phyloP scores from a whole-genome alignment of 1,140 invertebrate genomes.

The Euura saliciscinereae region DNA sequence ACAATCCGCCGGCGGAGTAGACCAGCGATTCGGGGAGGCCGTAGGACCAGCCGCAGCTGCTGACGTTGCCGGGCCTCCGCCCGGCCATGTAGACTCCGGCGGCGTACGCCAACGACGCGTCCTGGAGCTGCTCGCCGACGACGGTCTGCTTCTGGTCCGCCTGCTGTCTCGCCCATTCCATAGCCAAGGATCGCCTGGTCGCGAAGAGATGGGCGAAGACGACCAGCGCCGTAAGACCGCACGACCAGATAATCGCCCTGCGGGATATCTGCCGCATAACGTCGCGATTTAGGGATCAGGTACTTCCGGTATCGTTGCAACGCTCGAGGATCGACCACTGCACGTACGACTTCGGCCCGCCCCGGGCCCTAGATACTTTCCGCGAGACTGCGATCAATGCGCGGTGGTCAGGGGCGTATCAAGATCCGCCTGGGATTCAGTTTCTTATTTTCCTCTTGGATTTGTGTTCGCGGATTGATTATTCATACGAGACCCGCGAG shows the following conservation, averaged over 20 bases:
- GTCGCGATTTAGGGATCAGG: background rate
- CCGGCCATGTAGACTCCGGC: slow-evolving; percentile 63
- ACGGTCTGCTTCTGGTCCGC: background rate
- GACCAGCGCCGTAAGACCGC: slow-evolving; percentile 32
- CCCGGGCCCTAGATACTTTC: slow-evolving; percentile 8
- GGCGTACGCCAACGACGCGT: slow-evolving; percentile 40
- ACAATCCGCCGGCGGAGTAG: slow-evolving; percentile 55
- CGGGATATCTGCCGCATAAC: no score
- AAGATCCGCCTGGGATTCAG: background rate
- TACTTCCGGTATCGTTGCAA: slow-evolving; percentile 18
- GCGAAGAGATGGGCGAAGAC: slow-evolving; percentile 29
- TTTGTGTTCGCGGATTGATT: background rate
- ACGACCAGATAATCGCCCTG: no score
- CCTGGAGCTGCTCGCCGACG: slow-evolving; percentile 34
- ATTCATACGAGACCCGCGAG: no score
- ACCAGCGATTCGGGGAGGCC: slow-evolving; percentile 63
- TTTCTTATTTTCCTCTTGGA: background rate
- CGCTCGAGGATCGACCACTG: slow-evolving; percentile 18
- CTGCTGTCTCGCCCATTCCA: slow-evolving; percentile 10
- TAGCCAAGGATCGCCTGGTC: slow-evolving; percentile 39
- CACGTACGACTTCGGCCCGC: slow-evolving; percentile 5
- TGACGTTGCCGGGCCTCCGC: slow-evolving; percentile 58
- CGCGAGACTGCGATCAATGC: slow-evolving; percentile 8
- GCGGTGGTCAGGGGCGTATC: slow-evolving; percentile 4
- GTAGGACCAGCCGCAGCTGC: slow-evolving; percentile 69